These are phyloP conservation scores for Beris morrisii DNA, from an alignment of 2,888 invertebrate species.

Conservation along the genomic window DNA sequence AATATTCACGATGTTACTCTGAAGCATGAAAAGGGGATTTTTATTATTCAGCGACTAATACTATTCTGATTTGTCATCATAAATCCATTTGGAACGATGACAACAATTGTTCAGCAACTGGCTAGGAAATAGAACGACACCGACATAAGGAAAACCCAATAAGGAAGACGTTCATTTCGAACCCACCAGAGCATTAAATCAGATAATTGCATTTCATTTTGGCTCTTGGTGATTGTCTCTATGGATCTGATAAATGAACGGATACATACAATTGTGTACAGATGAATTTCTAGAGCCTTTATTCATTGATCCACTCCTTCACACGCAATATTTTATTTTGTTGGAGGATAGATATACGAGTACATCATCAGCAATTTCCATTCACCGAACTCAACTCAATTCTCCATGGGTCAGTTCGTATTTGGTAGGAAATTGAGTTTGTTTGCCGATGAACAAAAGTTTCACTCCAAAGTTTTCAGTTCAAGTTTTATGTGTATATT, in stretches of 20 bases:
- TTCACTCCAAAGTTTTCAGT: too few relatives aligned
- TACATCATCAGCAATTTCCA: too few relatives aligned
- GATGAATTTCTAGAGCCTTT: too few relatives aligned
- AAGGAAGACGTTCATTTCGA: slow-evolving; percentile 25
- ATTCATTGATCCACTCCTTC: too few relatives aligned
- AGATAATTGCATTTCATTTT: slow-evolving; percentile 33
- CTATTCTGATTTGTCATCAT: slow-evolving; percentile 38
- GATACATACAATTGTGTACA: neutral
- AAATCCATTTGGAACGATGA: slow-evolving; percentile 37
- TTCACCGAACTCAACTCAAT: too few relatives aligned
- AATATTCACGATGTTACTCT: slow-evolving; percentile 3
- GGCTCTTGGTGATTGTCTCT: slow-evolving; percentile 14
- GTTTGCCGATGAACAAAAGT: too few relatives aligned
- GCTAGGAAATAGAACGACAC: neutral
- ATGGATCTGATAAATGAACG: slow-evolving; percentile 7
- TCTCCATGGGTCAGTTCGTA: too few relatives aligned
- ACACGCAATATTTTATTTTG: too few relatives aligned
- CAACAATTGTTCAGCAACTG: slow-evolving; percentile 3
- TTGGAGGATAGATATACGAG: too few relatives aligned
- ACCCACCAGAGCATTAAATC: slow-evolving; percentile 36
- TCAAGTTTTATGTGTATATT: too few relatives aligned
- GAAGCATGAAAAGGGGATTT: slow-evolving; percentile 8
- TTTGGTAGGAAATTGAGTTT: too few relatives aligned
- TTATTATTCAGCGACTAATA: slow-evolving; percentile 28
- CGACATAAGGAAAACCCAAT: neutral